Conservation (phyloP, 2,888 invertebrate species). For the Endotricha flammealis region DNA sequence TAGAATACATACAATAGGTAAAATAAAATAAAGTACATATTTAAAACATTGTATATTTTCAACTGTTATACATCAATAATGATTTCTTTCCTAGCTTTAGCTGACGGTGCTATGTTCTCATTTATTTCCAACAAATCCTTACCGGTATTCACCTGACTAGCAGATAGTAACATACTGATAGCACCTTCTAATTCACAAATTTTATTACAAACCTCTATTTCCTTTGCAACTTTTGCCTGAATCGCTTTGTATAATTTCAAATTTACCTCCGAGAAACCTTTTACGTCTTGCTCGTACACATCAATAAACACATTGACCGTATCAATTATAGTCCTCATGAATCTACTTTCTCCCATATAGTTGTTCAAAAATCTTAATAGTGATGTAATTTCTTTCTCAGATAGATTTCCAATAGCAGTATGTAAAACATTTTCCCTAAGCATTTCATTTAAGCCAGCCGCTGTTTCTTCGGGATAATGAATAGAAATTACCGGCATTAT, state of each 20-base stretch:
- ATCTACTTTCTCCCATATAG: slow-evolving; percentile 85
- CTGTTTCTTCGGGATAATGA: slow-evolving; percentile 86
- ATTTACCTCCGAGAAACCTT: slow-evolving; percentile 80
- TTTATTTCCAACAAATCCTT: slow-evolving; percentile 44
- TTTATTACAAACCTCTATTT: slow-evolving; percentile 81
- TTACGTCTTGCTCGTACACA: slow-evolving; percentile 82
- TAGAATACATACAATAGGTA: no score
- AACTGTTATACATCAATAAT: slow-evolving; percentile 77
- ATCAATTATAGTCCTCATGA: slow-evolving; percentile 85
- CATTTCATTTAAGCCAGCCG: slow-evolving; percentile 90
- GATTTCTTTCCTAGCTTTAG: slow-evolving; percentile 75
- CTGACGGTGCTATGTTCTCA: slow-evolving; percentile 51
- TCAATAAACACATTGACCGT: slow-evolving; percentile 86
- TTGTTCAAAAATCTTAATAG: slow-evolving; percentile 87
- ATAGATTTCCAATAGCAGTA: slow-evolving; percentile 85
- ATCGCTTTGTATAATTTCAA: slow-evolving; percentile 80
- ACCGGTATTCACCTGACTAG: slow-evolving; percentile 70
- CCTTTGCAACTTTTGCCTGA: slow-evolving; percentile 79
- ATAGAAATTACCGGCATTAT: slow-evolving; percentile 78
- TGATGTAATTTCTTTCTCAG: slow-evolving; percentile 80
- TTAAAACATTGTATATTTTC: no score
- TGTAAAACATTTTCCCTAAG: slow-evolving; percentile 88
- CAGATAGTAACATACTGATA: slow-evolving; percentile 81
- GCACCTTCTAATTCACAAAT: slow-evolving; percentile 83
- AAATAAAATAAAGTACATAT: no score